Evolutionary conservation across 2,888 invertebrate species (phyloP).

Genomic region (Tanypteryx hageni): DNA sequence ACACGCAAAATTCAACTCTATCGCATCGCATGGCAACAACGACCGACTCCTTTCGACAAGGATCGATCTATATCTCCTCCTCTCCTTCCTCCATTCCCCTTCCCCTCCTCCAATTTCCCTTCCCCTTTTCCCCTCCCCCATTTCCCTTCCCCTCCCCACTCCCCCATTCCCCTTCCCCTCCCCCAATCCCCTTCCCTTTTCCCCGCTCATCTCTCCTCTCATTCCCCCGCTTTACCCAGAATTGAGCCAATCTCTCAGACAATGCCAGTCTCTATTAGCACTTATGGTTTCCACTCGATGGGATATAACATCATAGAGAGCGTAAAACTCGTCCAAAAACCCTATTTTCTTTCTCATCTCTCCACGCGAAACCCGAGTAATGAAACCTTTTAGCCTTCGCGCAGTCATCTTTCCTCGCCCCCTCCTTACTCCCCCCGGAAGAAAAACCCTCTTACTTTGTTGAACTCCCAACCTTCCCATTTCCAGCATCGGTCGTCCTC

Average conservation of each 20-base stretch:
- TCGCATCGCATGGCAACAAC: conserved; percentile 22
- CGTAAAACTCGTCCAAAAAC: conserved; percentile 25
- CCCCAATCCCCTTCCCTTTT: not conserved
- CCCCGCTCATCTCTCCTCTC: not conserved
- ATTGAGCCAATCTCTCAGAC: conserved; percentile 59
- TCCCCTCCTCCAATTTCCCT: conserved; percentile 17
- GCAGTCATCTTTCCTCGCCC: not conserved
- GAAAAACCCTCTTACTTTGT: too few relatives aligned
- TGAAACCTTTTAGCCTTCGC: conserved; percentile 27
- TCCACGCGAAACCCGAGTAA: conserved; percentile 25
- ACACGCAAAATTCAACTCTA: too few relatives aligned
- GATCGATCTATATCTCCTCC: conserved; percentile 45
- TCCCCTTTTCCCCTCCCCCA: not conserved
- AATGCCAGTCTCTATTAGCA: conserved; percentile 51
- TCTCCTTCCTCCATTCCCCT: not conserved
- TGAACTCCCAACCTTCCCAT: not conserved
- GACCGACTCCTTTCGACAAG: conserved; percentile 23
- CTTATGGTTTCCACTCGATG: conserved; percentile 59
- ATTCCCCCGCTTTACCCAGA: conserved; percentile 21
- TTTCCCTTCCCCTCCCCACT: not conserved
- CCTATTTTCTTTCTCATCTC: not conserved
- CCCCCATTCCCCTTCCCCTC: conserved; percentile 30
- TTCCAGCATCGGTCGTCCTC: not conserved
- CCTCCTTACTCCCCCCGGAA: too few relatives aligned
- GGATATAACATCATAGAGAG: conserved; percentile 47